These are phyloP conservation scores for Enteromius mattozi DNA, from an alignment of 2,797 vertebrate species.

Conservation along the genomic window DNA sequence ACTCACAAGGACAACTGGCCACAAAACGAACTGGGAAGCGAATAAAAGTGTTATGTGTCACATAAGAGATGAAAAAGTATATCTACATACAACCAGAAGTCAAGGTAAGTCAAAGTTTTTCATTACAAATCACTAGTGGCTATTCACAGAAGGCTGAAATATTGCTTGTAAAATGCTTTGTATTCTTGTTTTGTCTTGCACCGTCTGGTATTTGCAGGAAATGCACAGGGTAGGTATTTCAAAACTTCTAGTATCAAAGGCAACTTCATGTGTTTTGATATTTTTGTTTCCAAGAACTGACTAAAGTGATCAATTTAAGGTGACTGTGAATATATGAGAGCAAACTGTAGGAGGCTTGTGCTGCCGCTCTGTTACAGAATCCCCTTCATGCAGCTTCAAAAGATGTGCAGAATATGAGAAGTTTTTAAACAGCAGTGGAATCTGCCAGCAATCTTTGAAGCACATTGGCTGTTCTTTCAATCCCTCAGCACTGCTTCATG, in stretches of 20 bases:
- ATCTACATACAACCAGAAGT: neutral
- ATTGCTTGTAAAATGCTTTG: too few relatives aligned
- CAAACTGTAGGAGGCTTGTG: neutral
- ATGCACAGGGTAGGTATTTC: neutral
- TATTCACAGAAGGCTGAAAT: too few relatives aligned
- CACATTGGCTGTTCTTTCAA: neutral
- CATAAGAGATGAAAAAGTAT: too few relatives aligned
- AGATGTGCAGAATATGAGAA: neutral
- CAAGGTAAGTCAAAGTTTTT: neutral
- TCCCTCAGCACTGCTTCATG: neutral
- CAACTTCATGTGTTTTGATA: neutral
- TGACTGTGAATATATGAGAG: neutral
- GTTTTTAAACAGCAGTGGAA: neutral
- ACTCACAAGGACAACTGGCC: too few relatives aligned
- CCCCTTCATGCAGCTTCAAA: neutral
- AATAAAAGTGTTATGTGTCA: too few relatives aligned
- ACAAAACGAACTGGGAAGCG: too few relatives aligned
- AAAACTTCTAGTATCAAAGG: neutral
- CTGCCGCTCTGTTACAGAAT: neutral
- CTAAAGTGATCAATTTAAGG: neutral
- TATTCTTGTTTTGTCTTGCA: too few relatives aligned
- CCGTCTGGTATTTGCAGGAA: too few relatives aligned
- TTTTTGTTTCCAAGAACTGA: neutral
- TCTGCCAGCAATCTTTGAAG: neutral
- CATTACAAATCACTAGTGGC: too few relatives aligned